These are phyloP conservation scores for Cryptocephalus primarius DNA, from an alignment of 2,888 invertebrate species.

Conservation along the genomic window DNA sequence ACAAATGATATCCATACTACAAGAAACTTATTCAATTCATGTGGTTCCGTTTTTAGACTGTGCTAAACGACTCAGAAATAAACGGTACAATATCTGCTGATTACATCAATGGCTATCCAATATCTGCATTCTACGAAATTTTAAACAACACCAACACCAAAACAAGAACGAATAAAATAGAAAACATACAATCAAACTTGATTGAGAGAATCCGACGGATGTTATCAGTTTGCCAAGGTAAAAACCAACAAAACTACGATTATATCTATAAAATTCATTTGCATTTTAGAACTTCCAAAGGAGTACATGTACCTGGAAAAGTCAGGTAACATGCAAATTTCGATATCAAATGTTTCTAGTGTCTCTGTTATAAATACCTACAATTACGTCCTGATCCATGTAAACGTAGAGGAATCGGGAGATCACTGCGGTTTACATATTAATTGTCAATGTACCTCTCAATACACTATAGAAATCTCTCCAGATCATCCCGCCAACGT, in stretches of 20 bases:
- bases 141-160: constrained; percentile 16
- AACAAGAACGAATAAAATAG: constrained; percentile 19
- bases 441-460: constrained; percentile 26
- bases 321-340: constrained; percentile 24
- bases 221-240: constrained; percentile 16
- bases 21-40: not conserved
- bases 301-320: constrained; percentile 32
- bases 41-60: constrained; percentile 18
- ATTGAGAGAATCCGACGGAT: constrained; percentile 16
- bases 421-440: constrained; percentile 23
- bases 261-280: not conserved
- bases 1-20: not conserved
- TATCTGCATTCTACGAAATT: constrained; percentile 21
- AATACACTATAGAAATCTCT: constrained; percentile 27
- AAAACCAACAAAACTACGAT: constrained; percentile 1
- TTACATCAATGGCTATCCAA: constrained; percentile 26
- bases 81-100: constrained; percentile 22
- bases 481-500: constrained; percentile 21
- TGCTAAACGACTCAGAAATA: constrained; percentile 15
- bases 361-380: constrained; percentile 20
- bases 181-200: constrained; percentile 19
- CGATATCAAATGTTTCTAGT: constrained; percentile 20
- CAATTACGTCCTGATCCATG: constrained; percentile 22
- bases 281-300: constrained; percentile 22
- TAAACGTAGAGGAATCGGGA: constrained; percentile 23